Conservation (phyloP, 2,113 vertebrate species). For the Aegotheles bennettii region DNA sequence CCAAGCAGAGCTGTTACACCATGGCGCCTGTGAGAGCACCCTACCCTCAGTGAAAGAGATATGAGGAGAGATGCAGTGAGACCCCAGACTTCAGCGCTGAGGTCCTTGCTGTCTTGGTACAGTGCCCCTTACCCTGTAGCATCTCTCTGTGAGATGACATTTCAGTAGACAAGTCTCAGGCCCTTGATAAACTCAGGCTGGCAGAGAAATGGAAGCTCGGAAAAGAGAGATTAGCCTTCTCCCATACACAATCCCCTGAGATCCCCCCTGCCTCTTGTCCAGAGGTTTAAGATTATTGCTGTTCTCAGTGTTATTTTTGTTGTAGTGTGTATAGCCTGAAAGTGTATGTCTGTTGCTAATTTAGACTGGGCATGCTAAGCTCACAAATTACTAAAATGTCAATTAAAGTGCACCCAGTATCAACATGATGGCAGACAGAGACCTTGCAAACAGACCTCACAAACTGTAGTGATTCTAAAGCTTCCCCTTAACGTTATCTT, state of each 20-base stretch:
- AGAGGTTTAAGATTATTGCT: not conserved
- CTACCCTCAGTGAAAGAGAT: not conserved
- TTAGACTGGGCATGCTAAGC: not conserved
- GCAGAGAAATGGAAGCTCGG: not conserved
- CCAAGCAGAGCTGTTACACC: not conserved
- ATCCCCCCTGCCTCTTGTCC: not conserved
- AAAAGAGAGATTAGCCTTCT: not conserved
- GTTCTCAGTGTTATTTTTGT: not conserved
- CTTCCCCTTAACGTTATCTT: not conserved
- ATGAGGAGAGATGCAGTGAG: not conserved
- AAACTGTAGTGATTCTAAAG: not conserved
- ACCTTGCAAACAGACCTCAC: not conserved
- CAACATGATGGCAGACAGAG: not conserved
- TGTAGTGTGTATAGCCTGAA: not conserved
- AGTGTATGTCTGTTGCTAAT: accelerated
- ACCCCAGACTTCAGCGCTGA: not conserved
- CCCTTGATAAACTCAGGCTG: not conserved
- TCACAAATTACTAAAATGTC: not conserved
- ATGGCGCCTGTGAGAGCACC: accelerated
- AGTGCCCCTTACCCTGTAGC: not conserved
- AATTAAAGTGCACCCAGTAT: not conserved
- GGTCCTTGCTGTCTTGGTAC: not conserved
- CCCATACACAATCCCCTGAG: accelerated
- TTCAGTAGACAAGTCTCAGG: not conserved
- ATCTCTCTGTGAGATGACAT: not conserved